These are phyloP conservation scores for Nematostella vectensis DNA, from an alignment of 92 coral and sea anemone species.

Conservation along the genomic window DNA sequence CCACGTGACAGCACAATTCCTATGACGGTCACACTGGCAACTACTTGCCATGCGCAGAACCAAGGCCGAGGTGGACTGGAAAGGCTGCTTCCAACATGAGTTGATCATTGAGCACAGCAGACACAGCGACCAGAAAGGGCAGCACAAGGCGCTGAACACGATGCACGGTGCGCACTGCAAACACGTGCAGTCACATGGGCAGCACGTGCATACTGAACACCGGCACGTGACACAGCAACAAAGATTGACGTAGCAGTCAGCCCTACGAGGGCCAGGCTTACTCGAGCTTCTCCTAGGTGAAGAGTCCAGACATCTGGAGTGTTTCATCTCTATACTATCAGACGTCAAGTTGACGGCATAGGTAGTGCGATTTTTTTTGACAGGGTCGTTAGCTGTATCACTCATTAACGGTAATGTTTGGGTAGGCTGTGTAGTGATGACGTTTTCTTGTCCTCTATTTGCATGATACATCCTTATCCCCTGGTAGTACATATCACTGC, in stretches of 20 bases:
- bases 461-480: not conserved
- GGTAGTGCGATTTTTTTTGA: too few relatives aligned
- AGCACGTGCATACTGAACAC: constrained; percentile 4
- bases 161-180: constrained; percentile 12
- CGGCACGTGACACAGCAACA: constrained; percentile 7
- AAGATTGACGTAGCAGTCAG: constrained; percentile 1
- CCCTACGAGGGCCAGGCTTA: not conserved
- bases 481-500: not conserved
- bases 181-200: not conserved
- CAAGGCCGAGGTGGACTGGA: not conserved
- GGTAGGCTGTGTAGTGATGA: too few relatives aligned
- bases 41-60: constrained; percentile 7
- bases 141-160: constrained; percentile 11
- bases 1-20: constrained; percentile 7
- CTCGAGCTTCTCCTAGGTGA: not conserved
- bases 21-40: not conserved
- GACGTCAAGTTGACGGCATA: too few relatives aligned
- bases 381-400: too few relatives aligned
- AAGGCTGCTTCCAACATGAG: constrained; percentile 7
- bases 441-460: not conserved
- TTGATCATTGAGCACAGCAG: constrained; percentile 1
- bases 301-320: not conserved
- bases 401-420: not conserved
- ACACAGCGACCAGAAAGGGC: constrained; percentile 15
- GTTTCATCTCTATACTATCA: not conserved